Evolutionary conservation across 2,888 invertebrate genomes (phyloP).

Genomic region (Smittia aterrima): DNA sequence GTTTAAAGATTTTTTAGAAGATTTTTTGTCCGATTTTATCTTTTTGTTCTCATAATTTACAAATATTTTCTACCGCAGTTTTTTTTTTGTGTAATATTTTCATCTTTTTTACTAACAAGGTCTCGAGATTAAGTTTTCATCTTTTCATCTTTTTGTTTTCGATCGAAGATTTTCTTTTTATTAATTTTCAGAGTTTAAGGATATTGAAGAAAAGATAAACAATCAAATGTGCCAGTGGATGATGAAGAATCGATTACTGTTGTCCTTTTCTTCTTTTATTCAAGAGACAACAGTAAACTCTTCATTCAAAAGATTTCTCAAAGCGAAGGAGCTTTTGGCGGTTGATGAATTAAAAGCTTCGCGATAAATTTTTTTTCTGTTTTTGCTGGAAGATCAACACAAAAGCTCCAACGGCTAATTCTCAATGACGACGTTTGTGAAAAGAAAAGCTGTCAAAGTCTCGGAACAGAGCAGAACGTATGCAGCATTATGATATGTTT

Average conservation of each 20-base stretch:
- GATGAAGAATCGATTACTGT: background rate
- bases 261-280: no score
- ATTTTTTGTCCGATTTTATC: background rate
- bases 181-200: background rate
- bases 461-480: slow-evolving; percentile 16
- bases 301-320: no score
- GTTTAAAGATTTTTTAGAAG: slow-evolving; percentile 12
- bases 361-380: background rate
- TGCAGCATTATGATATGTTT: slow-evolving; percentile 35
- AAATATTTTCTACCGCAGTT: slow-evolving; percentile 14
- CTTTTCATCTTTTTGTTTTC: slow-evolving; percentile 13
- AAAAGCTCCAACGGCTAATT: background rate
- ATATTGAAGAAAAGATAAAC: background rate
- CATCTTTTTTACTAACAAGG: slow-evolving; percentile 28
- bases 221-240: background rate
- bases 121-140: slow-evolving; percentile 26
- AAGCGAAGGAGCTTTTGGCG: background rate
- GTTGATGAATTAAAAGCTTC: background rate
- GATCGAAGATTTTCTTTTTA: background rate
- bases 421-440: background rate
- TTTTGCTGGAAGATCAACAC: background rate
- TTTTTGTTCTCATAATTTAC: background rate
- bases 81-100: background rate
- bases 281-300: background rate
- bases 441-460: background rate